Conservation (phyloP, 1,140 invertebrate genomes). For the Nomia melanderi region DNA sequence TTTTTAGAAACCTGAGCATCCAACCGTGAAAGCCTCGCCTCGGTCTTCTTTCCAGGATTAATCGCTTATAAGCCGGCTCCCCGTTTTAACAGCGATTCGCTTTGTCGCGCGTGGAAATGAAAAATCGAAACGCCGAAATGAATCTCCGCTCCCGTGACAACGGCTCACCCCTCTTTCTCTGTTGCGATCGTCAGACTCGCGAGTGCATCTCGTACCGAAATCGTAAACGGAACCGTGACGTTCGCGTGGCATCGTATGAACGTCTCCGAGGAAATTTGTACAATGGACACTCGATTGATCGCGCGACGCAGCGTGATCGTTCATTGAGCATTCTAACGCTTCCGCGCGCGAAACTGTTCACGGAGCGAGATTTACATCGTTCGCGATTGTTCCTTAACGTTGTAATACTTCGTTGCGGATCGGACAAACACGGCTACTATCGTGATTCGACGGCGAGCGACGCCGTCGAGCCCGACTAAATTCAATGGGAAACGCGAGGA, state of each 20-base stretch:
- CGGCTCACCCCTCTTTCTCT: slow-evolving; percentile 2
- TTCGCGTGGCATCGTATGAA: neutral
- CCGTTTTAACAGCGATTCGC: slow-evolving; percentile 21
- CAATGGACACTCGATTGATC: slow-evolving; percentile 16
- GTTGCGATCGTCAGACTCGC: neutral
- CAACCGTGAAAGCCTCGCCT: too few relatives aligned
- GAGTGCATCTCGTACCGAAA: neutral
- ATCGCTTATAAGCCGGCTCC: too few relatives aligned
- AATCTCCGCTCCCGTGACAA: neutral
- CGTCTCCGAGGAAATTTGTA: slow-evolving; percentile 30
- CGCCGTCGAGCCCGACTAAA: neutral
- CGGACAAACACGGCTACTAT: neutral
- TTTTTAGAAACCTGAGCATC: too few relatives aligned
- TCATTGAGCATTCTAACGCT: slow-evolving; percentile 25
- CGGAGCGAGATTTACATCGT: slow-evolving; percentile 4
- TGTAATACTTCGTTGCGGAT: slow-evolving; percentile 31
- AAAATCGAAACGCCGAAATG: too few relatives aligned
- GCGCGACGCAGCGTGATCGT: slow-evolving; percentile 13
- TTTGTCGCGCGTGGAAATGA: neutral
- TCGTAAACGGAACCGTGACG: neutral
- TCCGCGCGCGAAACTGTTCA: slow-evolving; percentile 20
- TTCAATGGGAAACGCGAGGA: slow-evolving; percentile 10
- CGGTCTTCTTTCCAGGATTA: too few relatives aligned
- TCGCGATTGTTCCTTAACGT: neutral
- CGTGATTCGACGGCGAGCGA: slow-evolving; percentile 6